Base-by-base conservation (phyloP, 1,140 invertebrate genomes). In the Ceratosolen fusciceps region DNA sequence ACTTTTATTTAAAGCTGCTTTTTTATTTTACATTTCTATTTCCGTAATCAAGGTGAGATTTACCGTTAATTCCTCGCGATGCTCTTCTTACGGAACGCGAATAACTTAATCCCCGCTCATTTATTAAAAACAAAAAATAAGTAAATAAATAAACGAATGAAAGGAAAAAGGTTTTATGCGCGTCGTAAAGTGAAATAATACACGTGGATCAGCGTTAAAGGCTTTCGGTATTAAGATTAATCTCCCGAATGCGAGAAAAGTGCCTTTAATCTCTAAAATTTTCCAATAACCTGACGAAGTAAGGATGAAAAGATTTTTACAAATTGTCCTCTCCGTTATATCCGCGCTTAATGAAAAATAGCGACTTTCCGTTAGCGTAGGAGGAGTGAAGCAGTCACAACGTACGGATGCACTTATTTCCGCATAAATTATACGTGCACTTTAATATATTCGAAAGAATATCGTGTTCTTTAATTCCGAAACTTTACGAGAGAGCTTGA, bases 41-140 rank as follows among this genome's bases (percentile, higher is more conserved):
- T n/a, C n/a, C 19, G 21, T 65, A 65, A 37, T 65, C 60, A 65
- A 65, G 19, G 19, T 31, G 19, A 65, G 60, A 65, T 65, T 65
- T 9, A 8, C 21, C 19, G 29, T 16, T 24, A 21, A 65, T 65
- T 19, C 19, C 4, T 10, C n/a, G 1, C 2, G 8, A 21, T 65
- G 21, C 21, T 19, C 5, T n/a, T n/a, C 34, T 29, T 21, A 2
- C 10, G 19, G 37, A 9, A 65, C n/a, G 21, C 34, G 21, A 31
- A 65, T 34, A 65, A 65, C 31, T 65, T 62, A 34, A 65, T 65
- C 31, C n/a, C 9, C 1, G 0, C 19, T 8, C 12, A n/a, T 65
- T 65, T 65, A 31, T 62, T 31, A 0, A n/a, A 65, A n/a, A n/a
- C n/a, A n/a, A n/a, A n/a, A n/a, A n/a, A n/a, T n/a, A n/a, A n/a